A percentile compares a stretch with the other conserved stretches of the same genome.
These are phyloP conservation scores for Dysidea cf. avara DNA, from an alignment of 37 sponge, comb jelly and placozoan genomes.

Conservation along the genomic window DNA sequence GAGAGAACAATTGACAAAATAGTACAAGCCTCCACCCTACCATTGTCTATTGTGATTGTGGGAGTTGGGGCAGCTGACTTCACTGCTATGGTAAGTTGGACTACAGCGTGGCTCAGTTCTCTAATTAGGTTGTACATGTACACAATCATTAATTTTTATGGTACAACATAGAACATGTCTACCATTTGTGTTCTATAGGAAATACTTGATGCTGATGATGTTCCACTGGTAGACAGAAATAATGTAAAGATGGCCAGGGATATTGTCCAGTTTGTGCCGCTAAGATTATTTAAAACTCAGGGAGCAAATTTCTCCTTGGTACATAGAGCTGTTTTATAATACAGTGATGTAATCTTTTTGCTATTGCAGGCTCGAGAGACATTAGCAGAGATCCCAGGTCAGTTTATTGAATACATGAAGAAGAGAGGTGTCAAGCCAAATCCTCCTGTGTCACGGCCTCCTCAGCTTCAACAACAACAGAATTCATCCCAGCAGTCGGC, in stretches of 20 bases:
- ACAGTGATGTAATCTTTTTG: no score
- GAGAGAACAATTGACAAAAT: constrained; percentile 71
- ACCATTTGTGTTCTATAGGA: constrained; percentile 32
- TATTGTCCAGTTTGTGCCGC: constrained; percentile 93
- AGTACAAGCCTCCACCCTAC: constrained; percentile 74
- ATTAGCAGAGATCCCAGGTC: constrained; percentile 85
- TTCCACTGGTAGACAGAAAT: constrained; percentile 57
- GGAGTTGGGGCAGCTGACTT: constrained; percentile 91
- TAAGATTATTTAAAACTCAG: constrained; percentile 44
- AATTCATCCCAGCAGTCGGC: neutral
- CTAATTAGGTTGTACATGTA: no score
- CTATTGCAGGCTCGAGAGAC: constrained; percentile 74
- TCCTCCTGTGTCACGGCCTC: constrained; percentile 34
- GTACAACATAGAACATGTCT: no score
- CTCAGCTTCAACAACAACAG: constrained; percentile 40
- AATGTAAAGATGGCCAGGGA: constrained; percentile 73
- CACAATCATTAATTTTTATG: no score
- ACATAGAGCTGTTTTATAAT: neutral
- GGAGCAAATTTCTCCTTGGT: constrained; percentile 74
- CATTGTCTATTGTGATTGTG: constrained; percentile 90
- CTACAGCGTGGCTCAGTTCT: neutral
- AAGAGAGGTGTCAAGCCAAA: constrained; percentile 59
- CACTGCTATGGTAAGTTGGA: constrained; percentile 71
- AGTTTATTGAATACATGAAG: constrained; percentile 73
- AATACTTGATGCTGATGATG: constrained; percentile 87